Percentiles rank a stretch among this genome's conserved stretches.
These are phyloP conservation scores for Periophthalmus magnuspinnatus DNA, from an alignment of 2,797 vertebrate species.

Conservation along the genomic window DNA sequence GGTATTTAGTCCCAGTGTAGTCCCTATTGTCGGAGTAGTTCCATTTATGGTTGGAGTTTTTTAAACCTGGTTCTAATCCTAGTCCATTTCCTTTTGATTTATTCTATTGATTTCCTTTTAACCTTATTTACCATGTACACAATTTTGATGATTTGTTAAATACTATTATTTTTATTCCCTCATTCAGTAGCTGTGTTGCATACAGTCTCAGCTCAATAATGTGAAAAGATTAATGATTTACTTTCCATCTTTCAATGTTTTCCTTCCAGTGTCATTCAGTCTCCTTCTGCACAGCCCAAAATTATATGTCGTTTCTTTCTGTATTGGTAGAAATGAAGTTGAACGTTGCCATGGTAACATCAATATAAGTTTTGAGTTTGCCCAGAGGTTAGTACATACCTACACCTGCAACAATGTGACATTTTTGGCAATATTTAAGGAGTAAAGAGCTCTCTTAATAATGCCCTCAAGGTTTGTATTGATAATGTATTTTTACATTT, in stretches of 20 bases:
- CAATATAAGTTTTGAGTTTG: conserved; percentile 4
- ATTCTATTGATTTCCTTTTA: too few species aligned
- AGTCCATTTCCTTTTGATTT: too few species aligned
- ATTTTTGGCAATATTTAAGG: conserved; percentile 3
- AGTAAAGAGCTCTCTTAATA: neutral
- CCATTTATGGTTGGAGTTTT: too few species aligned
- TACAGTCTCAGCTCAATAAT: neutral
- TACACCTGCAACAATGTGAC: neutral
- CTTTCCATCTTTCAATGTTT: neutral
- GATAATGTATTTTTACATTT: neutral
- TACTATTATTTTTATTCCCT: neutral
- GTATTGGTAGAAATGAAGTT: neutral
- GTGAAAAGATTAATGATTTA: neutral
- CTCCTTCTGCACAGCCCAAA: neutral
- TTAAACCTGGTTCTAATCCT: too few species aligned
- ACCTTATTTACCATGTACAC: too few species aligned
- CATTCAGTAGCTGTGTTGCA: neutral
- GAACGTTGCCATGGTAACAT: conserved; percentile 9
- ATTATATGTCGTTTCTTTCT: neutral
- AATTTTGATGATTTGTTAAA: too few species aligned
- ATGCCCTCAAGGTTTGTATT: neutral
- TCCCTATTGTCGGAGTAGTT: too few species aligned
- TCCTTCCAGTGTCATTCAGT: neutral
- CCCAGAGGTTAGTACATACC: neutral
- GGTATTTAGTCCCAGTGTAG: too few species aligned